Evolutionary conservation across 2,797 vertebrate genomes (phyloP).

Genomic region (Philypnodon macrostomus): DNA sequence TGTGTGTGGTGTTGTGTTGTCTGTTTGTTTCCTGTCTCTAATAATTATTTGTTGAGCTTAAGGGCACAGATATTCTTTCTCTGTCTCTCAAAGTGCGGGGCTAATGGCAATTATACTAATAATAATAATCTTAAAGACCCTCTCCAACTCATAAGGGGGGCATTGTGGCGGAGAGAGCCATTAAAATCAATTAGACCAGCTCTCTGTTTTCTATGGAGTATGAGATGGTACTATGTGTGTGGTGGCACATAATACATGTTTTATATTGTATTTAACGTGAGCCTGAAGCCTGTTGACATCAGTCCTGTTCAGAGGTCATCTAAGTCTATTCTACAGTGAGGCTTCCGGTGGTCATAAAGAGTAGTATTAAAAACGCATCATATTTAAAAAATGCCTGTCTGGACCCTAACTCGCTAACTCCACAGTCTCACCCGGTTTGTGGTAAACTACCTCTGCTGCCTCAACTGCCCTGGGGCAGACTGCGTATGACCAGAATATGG

Average conservation of each 20-base stretch:
- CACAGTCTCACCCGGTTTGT: too few relatives aligned
- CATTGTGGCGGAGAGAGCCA: slow-evolving; percentile 94
- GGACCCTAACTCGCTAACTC: too few relatives aligned
- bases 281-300: slow-evolving; percentile 5
- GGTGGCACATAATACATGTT: not conserved
- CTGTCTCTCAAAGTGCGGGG: slow-evolving; percentile 74
- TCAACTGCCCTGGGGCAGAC: too few relatives aligned
- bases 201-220: slow-evolving; percentile 91
- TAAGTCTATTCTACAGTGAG: too few relatives aligned
- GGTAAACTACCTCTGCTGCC: too few relatives aligned
- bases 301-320: not conserved
- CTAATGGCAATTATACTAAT: slow-evolving; percentile 92
- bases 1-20: slow-evolving; percentile 72
- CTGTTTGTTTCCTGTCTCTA: slow-evolving; percentile 96
- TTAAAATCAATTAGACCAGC: slow-evolving; percentile 99
- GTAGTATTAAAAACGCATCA: too few relatives aligned
- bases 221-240: slow-evolving; percentile 38
- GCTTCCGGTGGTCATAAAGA: too few relatives aligned
- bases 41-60: slow-evolving; percentile 99
- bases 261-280: not conserved
- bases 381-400: too few relatives aligned
- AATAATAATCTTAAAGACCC: slow-evolving; percentile 95
- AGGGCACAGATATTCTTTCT: slow-evolving; percentile 90
- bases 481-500: too few relatives aligned
- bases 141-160: slow-evolving; percentile 95